Evolutionary conservation across 2,888 invertebrate genomes (phyloP).

Genomic region (Crepidodera aurea): DNA sequence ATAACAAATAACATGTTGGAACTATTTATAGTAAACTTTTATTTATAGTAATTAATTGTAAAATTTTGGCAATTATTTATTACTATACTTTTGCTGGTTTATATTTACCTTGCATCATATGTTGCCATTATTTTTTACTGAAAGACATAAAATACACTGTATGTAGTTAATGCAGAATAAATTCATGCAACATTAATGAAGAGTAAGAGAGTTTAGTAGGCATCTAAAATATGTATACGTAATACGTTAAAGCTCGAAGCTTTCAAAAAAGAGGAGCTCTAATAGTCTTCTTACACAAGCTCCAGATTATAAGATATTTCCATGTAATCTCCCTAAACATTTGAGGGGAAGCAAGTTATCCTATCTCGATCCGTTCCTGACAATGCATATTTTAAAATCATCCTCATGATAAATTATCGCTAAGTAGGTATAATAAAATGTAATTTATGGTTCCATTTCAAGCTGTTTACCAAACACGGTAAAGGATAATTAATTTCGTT

Average conservation of each 20-base stretch:
- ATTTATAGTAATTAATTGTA: too few species aligned
- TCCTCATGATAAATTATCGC: conserved; percentile 25
- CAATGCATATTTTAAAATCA: conserved; percentile 31
- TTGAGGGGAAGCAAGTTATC: conserved; percentile 22
- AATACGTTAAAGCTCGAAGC: background rate
- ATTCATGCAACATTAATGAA: conserved; percentile 5
- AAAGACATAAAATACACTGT: background rate
- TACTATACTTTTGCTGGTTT: too few species aligned
- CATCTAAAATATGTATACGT: conserved; percentile 10
- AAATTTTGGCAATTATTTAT: too few species aligned
- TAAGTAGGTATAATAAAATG: conserved; percentile 19
- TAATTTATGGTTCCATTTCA: conserved; percentile 24
- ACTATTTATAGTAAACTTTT: too few species aligned
- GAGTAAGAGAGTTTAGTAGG: background rate
- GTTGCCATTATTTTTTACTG: too few species aligned
- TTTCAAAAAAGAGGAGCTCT: conserved; percentile 7
- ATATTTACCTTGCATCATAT: too few species aligned
- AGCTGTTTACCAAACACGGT: conserved; percentile 12
- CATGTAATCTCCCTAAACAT: conserved; percentile 21
- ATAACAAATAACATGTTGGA: too few species aligned
- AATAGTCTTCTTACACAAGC: conserved; percentile 7
- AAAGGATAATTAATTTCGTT: conserved; percentile 1
- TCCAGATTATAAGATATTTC: conserved; percentile 24
- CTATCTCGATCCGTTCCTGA: conserved; percentile 27
- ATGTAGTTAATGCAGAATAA: conserved; percentile 6